Evolutionary conservation across 2,113 vertebrate genomes (phyloP), one percentile per base, ranked within the genome.

Genomic region (Muntiacus reevesi): DNA sequence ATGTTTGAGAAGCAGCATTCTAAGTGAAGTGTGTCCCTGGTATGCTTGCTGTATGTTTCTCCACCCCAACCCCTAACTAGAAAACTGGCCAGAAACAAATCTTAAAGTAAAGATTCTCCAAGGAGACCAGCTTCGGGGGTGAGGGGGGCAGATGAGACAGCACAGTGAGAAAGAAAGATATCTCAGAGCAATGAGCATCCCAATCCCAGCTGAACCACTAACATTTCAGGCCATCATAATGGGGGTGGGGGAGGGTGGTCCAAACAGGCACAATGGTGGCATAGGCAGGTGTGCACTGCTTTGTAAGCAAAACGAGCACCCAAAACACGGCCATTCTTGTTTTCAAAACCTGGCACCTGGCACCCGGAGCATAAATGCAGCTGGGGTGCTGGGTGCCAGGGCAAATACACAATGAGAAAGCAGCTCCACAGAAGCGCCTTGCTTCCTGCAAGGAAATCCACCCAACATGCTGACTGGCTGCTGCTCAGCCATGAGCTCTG

Each of bases 241-340:
- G 67, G 5, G 10, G n/a, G n/a, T 19, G 10, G 60, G 15, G 25
- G n/a, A 89, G 33, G 8, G 52, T 11, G 16, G 45, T 30, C 25
- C 87, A 47, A 81, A 43, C 8, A 23, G 54, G 62, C 27, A 12
- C 55, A 76, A 59, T 19, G 7, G 81, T 71, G 82, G 36, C 55
- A 64, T 60, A 25, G 91, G 82, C 97, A 97, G 98, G 96, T 98
- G 97, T 50, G 55, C 50, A 54, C 55, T 95, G 97, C 85, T 98
- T 94, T 97, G 96, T 97, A 96, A 95, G 85, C 97, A 97, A 96
- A 97, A 85, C 27, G 6, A n/a, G 81, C 60, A 97, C 94, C 87
- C 2, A 90, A 97, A 98, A 97, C 82, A 97, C 45, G 5, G 12
- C 64, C 50, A 7, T 36, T 43, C 88, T 92, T 98, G 95, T 98